Base-by-base conservation (phyloP, 2,113 vertebrate species). In the Ifrita kowaldi region DNA sequence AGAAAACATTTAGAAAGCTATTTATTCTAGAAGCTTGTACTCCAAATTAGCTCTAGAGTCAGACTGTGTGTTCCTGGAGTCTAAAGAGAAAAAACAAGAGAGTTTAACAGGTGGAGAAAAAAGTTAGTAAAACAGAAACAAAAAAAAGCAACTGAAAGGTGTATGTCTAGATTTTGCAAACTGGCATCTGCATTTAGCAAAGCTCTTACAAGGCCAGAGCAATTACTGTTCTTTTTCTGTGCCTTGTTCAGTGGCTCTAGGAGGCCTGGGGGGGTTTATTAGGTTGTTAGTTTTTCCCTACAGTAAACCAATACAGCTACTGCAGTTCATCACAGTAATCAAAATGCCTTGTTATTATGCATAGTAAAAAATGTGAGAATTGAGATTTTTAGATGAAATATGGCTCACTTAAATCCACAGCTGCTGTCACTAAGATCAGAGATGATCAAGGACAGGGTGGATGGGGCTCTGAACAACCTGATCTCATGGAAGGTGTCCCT, bases 51-150 rank as follows among this genome's bases (percentile, higher is more conserved):
- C 26, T 73, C 63, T 74, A 65, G 26, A 69, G 90, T 62, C 32
- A 47, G 35, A 13, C 22, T 57, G 2, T 32, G 3, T 27, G 22
- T 49, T 91, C 39, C 53, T 42, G 46, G 11, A 82, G 21, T 13
- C 27, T 68, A 64, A 71, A 44, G 1, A 32, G 16, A 9, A 18
- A 65, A n/a, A 49, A 16, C 47, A 49, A 27, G 11, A 19, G 35
- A 4, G 5, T 42, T 39, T 18, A 44, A 8, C 2, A 3, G 5
- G 2, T 2, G 9, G 7, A 5, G 16, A 32, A 33, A 56, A 44
- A 27, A 16, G 2, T 32, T 28, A 37, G 3, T 14, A 52, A 27
- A 50, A 16, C 6, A 39, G 9, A 39, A 70, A 13, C 13, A 8
- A 26, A 28, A 30, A 37, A 60, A 67, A 13, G 11, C 59, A 73